Evolutionary conservation across 2,888 invertebrate species (phyloP).

Genomic region (Notodonta dromedarius): DNA sequence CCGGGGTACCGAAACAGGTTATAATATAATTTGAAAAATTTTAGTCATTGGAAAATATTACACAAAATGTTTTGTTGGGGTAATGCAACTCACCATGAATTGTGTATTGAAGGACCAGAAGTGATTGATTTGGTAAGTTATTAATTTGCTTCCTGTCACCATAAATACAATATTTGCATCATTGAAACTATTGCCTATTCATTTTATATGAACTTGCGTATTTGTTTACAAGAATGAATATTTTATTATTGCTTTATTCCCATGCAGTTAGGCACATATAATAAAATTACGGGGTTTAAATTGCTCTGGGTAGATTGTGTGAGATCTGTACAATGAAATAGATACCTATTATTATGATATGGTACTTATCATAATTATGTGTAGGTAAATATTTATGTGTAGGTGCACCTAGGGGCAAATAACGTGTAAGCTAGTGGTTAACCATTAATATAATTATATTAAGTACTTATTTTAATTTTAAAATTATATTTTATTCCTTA

Average conservation of each 20-base stretch:
- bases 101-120: slow-evolving; percentile 70
- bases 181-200: neutral
- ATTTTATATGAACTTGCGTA: neutral
- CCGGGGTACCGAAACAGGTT: slow-evolving; percentile 52
- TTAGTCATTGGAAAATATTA: slow-evolving; percentile 42
- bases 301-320: too few species aligned
- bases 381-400: too few species aligned
- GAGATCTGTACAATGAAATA: too few species aligned
- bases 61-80: slow-evolving; percentile 83
- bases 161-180: neutral
- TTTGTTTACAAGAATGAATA: neutral
- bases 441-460: too few species aligned
- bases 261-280: too few species aligned
- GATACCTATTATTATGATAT: too few species aligned
- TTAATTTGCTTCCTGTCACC: slow-evolving; percentile 4
- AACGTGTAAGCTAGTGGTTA: too few species aligned
- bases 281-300: too few species aligned
- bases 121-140: slow-evolving; percentile 69
- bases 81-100: slow-evolving; percentile 79
- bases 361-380: too few species aligned
- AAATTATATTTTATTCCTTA: too few species aligned
- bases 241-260: too few species aligned
- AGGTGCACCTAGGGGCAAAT: too few species aligned
- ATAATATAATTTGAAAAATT: slow-evolving; percentile 45
- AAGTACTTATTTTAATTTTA: neutral